Evolutionary conservation across 2,888 invertebrate genomes (phyloP), one percentile per base, ranked within the genome.

Genomic region (Hypena proboscidalis): DNA sequence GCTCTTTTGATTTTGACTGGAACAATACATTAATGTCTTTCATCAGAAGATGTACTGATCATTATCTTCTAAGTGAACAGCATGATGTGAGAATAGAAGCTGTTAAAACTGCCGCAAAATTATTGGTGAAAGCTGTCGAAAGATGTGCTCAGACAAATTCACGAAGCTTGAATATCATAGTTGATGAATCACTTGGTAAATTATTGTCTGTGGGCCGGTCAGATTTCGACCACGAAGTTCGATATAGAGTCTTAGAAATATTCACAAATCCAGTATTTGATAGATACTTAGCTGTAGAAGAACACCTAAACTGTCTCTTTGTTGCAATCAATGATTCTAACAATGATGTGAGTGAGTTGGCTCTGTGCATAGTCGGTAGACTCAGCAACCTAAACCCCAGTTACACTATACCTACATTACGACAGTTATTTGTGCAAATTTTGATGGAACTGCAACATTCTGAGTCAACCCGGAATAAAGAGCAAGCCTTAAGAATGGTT

Each of bases 321-420:
- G 95, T 99, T 13, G 97, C 98, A 0, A 93, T 99, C 65, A 98
- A 99, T 81, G 99, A 99, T 80, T 99, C 99, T 75, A 95, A 97
- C 52, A 97, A 97, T 75, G 98, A 98, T 80, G 98, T 99, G 31
- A 93, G 99, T 21, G 99, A 99, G 83, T 90, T 98, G 26, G 97
- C 98, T 0, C 93, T 99, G 34, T 96, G 97, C 58, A 97, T 97
- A 0, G 96, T 99, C 32, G 98, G 98, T 0, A 91, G 98, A 52
- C 87, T 99, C 44, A 98, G 98, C 67, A 94, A 95, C 33, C 94
- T 98, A 83, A 99, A 99, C 90, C 99, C 99, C 0, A 99, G 99
- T 1, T 99, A 99, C 76, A 97, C 99, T 1, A 97, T 99, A 93
- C 99, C 99, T 0, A 96, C 97, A 19, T 91, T 99, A 17, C 92